These are phyloP conservation scores for Lepidonotus clava DNA, from an alignment of 2,888 invertebrate genomes.

Conservation along the genomic window DNA sequence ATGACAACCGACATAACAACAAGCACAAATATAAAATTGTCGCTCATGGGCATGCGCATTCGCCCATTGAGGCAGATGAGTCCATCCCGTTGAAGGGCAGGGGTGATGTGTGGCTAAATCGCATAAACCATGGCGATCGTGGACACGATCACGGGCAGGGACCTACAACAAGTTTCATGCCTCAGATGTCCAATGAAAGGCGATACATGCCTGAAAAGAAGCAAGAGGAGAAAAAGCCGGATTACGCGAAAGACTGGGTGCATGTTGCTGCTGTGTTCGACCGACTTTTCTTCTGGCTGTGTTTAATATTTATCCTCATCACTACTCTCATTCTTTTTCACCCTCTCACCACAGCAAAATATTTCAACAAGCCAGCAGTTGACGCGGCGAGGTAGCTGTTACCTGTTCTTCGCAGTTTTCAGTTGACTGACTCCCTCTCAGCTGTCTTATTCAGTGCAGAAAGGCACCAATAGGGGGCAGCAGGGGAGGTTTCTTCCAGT, in stretches of 20 bases:
- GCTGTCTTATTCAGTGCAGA: neutral
- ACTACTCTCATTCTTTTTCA: slow-evolving; percentile 67
- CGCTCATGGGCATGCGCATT: neutral
- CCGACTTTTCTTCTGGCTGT: slow-evolving; percentile 68
- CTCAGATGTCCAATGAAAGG: neutral
- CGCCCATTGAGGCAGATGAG: slow-evolving; percentile 13
- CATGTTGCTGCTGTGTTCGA: slow-evolving; percentile 67
- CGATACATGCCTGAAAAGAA: slow-evolving; percentile 8
- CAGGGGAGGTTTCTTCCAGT: too few relatives aligned
- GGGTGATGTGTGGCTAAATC: slow-evolving; percentile 4
- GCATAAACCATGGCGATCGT: neutral
- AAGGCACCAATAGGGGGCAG: neutral
- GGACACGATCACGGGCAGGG: neutral
- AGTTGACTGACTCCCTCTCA: neutral
- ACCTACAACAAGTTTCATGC: neutral
- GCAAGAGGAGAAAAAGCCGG: slow-evolving; percentile 46
- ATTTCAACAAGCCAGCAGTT: slow-evolving; percentile 50
- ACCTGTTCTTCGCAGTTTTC: neutral
- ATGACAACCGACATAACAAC: slow-evolving; percentile 2
- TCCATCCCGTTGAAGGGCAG: neutral
- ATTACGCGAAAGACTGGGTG: slow-evolving; percentile 67
- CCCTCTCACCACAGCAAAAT: slow-evolving; percentile 61
- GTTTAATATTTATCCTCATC: slow-evolving; percentile 64
- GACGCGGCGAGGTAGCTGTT: slow-evolving; percentile 3
- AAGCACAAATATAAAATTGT: slow-evolving; percentile 32